Conservation (phyloP, 2,888 invertebrate species). For the Serrognathus titanus region DNA sequence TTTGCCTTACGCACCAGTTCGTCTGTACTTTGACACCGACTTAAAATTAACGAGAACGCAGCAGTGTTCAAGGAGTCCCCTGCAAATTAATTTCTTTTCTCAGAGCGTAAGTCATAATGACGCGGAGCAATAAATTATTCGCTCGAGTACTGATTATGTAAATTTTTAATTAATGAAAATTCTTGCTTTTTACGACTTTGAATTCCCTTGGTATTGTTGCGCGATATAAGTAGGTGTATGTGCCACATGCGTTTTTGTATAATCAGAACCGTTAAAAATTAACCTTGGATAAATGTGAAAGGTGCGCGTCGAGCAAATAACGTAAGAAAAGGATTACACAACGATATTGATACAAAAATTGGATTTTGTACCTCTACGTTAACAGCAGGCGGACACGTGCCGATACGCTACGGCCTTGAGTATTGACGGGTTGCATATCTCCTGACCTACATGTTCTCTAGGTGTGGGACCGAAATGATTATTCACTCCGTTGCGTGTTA, state of each 20-base stretch:
- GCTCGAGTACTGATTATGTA: no score
- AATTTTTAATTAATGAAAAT: no score
- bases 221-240: neutral
- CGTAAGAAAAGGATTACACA: neutral
- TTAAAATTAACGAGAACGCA: no score
- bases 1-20: constrained; percentile 27
- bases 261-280: neutral
- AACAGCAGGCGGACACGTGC: neutral
- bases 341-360: neutral
- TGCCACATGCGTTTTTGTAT: neutral
- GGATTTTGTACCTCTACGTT: neutral
- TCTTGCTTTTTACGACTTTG: no score
- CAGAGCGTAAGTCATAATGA: no score
- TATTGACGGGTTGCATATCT: constrained; percentile 12
- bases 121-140: no score
- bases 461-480: neutral
- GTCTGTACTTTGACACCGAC: constrained; percentile 9
- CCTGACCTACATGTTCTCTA: constrained; percentile 6
- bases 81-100: neutral
- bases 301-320: neutral
- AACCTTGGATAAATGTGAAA: neutral
- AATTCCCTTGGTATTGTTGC: neutral
- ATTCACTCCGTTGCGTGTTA: no score
- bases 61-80: neutral
- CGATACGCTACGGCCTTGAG: constrained; percentile 10